Conservation (phyloP, 1,140 invertebrate species). For the Chlorops oryzae region DNA sequence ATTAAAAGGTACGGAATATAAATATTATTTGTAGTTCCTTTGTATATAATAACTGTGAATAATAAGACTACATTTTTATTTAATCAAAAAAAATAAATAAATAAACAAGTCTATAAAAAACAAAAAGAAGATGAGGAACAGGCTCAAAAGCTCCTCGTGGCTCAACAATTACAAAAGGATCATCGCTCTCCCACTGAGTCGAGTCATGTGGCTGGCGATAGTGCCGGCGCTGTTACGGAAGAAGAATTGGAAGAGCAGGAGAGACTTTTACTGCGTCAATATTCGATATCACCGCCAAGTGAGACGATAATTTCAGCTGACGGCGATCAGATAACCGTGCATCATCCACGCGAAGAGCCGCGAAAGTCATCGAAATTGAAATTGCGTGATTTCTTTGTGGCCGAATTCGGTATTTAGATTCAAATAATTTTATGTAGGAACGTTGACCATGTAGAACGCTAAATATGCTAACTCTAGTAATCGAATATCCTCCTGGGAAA, state of each 20-base stretch:
- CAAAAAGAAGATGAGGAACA: conserved; percentile 47
- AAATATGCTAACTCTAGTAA: too few species aligned
- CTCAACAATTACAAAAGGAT: conserved; percentile 23
- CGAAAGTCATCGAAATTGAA: conserved; percentile 40
- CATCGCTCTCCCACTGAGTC: too few species aligned
- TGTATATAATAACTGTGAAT: too few species aligned
- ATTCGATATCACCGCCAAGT: conserved; percentile 42
- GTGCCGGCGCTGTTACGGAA: conserved; percentile 15
- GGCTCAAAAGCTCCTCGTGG: conserved; percentile 44
- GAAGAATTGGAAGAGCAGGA: conserved; percentile 38
- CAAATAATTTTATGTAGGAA: too few species aligned
- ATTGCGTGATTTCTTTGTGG: conserved; percentile 47
- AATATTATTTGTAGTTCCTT: too few species aligned
- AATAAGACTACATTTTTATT: too few species aligned
- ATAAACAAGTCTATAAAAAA: conserved; percentile 45
- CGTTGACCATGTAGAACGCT: too few species aligned
- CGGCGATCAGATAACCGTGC: conserved; percentile 45
- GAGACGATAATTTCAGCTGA: conserved; percentile 44
- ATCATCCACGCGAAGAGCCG: conserved; percentile 42
- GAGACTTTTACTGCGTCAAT: conserved; percentile 38
- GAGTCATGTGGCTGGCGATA: conserved; percentile 16
- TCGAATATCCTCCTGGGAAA: too few species aligned
- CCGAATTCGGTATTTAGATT: conserved; percentile 43
- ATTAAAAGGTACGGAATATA: too few species aligned
- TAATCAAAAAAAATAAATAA: too few species aligned